Evolutionary conservation across 1,140 invertebrate species (phyloP), one percentile per base, ranked within the genome.

Genomic region (Sycobia sp.): DNA sequence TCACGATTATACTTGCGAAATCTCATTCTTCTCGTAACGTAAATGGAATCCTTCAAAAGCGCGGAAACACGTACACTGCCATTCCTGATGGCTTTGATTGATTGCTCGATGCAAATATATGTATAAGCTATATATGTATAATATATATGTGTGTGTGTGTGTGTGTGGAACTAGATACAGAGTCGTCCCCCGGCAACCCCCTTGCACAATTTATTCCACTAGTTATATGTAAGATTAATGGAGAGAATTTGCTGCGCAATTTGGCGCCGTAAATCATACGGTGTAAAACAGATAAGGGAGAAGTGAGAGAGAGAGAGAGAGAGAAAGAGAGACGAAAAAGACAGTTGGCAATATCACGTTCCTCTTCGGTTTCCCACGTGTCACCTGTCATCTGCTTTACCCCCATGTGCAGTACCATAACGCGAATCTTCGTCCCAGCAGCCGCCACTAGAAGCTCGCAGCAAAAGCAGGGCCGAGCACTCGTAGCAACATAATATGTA

Each of bases 231-330:
- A 60, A 60, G 58, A 60, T 60, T 60, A 51, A 60, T 60, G 47
- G 36, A 22, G 58, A 11, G 49, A 25, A 60, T 60, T 60, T 60
- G n/a, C 58, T 22, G 38, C 43, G 47, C 58, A 60, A 60, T 60
- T 60, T 51, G 32, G 51, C 38, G 58, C 58, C 49, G 58, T 60
- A 27, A 60, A 60, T 60, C 58, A 60, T 60, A n/a, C n/a, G n/a
- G n/a, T n/a, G n/a, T n/a, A n/a, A n/a, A n/a, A n/a, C n/a, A n/a
- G n/a, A n/a, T n/a, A n/a, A n/a, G n/a, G n/a, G n/a, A n/a, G n/a
- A n/a, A n/a, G n/a, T n/a, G n/a, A n/a, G n/a, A n/a, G n/a, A n/a
- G n/a, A n/a, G n/a, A n/a, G n/a, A n/a, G n/a, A 49, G 34, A 16
- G 44, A 36, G 11, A 34, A 5, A 34, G 5, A 34, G 5, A 5